These are phyloP conservation scores for Columbina picui DNA, from an alignment of 2,113 vertebrate species.

Conservation along the genomic window DNA sequence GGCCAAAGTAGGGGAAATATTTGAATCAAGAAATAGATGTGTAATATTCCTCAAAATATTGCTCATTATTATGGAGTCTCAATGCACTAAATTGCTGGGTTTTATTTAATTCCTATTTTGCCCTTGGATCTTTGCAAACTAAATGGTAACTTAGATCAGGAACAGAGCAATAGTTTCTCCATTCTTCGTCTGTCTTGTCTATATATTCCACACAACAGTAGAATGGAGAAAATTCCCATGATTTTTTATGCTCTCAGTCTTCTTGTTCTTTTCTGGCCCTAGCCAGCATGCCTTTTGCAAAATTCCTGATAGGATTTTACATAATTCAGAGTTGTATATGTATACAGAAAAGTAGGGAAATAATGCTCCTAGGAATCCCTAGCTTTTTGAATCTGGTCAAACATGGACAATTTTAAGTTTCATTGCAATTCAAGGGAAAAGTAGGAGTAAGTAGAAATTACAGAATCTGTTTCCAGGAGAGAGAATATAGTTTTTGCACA, in stretches of 20 bases:
- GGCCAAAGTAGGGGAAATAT: background rate
- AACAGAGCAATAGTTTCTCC: no score
- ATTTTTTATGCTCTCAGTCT: background rate
- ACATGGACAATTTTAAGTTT: background rate
- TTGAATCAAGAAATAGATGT: background rate
- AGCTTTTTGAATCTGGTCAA: background rate
- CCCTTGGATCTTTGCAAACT: no score
- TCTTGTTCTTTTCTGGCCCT: background rate
- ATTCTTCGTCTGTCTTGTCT: no score
- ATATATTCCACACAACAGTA: no score
- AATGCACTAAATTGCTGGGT: no score
- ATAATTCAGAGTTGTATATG: background rate
- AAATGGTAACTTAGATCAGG: no score
- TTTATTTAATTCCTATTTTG: no score
- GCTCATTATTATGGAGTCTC: no score
- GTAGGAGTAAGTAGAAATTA: background rate
- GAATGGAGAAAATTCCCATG: no score
- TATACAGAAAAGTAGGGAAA: background rate
- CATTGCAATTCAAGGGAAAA: background rate
- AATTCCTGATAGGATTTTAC: background rate
- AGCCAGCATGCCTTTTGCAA: background rate
- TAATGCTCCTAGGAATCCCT: background rate
- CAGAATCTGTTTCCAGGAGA: background rate
- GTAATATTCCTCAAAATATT: background rate
- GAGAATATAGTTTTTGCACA: background rate